Evolutionary conservation across 92 coral and sea anemone species (phyloP).

Genomic region (Zoanthus solanderi): DNA sequence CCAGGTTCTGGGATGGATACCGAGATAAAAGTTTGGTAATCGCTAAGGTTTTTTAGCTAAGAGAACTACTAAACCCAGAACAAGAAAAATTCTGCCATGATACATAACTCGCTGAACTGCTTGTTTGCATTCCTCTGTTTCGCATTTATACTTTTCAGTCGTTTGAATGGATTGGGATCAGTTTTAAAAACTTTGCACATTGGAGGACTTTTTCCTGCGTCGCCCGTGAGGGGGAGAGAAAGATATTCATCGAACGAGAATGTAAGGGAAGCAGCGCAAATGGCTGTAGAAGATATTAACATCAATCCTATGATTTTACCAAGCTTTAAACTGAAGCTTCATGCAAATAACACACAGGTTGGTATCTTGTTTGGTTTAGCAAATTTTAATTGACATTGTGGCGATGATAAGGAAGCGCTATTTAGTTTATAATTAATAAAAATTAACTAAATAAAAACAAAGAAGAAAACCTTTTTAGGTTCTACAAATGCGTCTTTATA

Average conservation of each 20-base stretch:
- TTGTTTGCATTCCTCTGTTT: constrained; percentile 40
- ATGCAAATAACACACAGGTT: constrained; percentile 72
- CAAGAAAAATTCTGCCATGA: not conserved
- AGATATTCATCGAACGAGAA: constrained; percentile 27
- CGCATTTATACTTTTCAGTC: not conserved
- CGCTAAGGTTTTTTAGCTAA: not conserved
- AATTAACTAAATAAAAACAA: too few species aligned
- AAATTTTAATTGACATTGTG: not conserved
- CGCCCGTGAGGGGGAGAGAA: constrained; percentile 32
- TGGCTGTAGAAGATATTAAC: constrained; percentile 69
- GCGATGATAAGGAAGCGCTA: not conserved
- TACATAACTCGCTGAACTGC: not conserved
- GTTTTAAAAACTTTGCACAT: constrained; percentile 46
- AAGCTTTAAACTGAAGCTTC: constrained; percentile 57
- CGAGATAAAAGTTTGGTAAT: not conserved
- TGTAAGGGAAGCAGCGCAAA: constrained; percentile 46
- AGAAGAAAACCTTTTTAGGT: too few species aligned
- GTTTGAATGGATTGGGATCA: not conserved
- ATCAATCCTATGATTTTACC: constrained; percentile 49
- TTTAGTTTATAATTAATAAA: too few species aligned
- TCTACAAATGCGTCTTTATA: too few species aligned
- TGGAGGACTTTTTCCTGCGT: constrained; percentile 64
- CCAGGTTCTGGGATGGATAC: not conserved
- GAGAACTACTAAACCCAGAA: not conserved
- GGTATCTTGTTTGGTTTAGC: not conserved